Evolutionary conservation across 1,140 invertebrate genomes (phyloP).

Genomic region (Brachionus rubens): DNA sequence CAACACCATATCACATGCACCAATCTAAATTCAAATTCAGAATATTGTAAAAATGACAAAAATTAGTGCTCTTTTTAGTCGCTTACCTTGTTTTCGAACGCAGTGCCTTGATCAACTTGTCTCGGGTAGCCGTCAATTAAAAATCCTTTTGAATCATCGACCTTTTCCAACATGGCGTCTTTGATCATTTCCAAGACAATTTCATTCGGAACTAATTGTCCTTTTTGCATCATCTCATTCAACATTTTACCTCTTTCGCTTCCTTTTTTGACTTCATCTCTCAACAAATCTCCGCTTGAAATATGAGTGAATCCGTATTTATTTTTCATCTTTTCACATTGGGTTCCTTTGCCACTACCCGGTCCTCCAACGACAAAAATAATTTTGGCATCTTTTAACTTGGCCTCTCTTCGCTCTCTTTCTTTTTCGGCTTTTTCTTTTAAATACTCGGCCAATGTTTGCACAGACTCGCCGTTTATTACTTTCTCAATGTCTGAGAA

Average conservation of each 20-base stretch:
- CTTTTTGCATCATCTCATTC: constrained; percentile 79
- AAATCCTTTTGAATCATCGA: constrained; percentile 61
- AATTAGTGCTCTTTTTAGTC: background rate
- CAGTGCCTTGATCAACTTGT: constrained; percentile 71
- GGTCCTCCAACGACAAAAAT: constrained; percentile 46
- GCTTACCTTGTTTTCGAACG: constrained; percentile 24
- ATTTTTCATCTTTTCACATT: constrained; percentile 77
- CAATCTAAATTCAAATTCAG: background rate
- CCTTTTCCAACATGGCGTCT: constrained; percentile 56
- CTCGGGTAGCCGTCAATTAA: constrained; percentile 84
- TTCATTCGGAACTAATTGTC: constrained; percentile 73
- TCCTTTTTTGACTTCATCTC: constrained; percentile 78
- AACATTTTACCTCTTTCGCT: constrained; percentile 65
- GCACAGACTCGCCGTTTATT: background rate
- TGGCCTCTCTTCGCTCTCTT: background rate
- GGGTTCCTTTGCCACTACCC: constrained; percentile 72
- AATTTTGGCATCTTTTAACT: constrained; percentile 2
- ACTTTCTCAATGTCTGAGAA: constrained; percentile 16
- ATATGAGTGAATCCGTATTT: constrained; percentile 76
- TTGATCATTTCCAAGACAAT: constrained; percentile 56
- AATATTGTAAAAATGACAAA: background rate
- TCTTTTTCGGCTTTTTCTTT: constrained; percentile 6
- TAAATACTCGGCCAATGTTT: constrained; percentile 1
- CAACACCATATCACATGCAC: constrained; percentile 66
- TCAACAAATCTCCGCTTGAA: constrained; percentile 81